phyloP scores from a whole-genome alignment of 1,140 invertebrate genomes.

The Solen grandis region DNA sequence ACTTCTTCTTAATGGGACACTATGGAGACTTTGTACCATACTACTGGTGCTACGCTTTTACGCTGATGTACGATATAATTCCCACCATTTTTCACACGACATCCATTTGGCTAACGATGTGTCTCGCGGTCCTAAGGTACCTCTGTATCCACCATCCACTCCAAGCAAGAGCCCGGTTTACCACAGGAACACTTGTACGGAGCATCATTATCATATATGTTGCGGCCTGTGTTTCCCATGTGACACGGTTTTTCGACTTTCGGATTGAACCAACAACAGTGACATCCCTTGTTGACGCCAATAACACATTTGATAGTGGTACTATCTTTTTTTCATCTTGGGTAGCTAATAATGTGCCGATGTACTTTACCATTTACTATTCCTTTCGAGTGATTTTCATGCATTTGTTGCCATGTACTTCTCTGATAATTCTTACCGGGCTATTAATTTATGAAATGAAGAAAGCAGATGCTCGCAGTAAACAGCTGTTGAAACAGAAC shows the following conservation, averaged over 20 bases:
- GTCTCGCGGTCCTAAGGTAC: constrained; percentile 91
- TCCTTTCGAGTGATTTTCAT: constrained; percentile 94
- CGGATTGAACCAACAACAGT: constrained; percentile 81
- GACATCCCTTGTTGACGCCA: constrained; percentile 85
- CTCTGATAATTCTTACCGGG: constrained; percentile 93
- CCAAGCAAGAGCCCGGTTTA: constrained; percentile 92
- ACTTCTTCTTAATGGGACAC: constrained; percentile 95
- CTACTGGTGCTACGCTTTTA: constrained; percentile 88
- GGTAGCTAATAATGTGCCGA: constrained; percentile 83
- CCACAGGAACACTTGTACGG: constrained; percentile 89
- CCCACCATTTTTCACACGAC: constrained; percentile 95
- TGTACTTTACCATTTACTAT: constrained; percentile 91
- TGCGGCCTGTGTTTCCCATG: constrained; percentile 89
- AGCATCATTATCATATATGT: constrained; percentile 89
- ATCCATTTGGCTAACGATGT: constrained; percentile 93
- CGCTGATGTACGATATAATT: constrained; percentile 81
- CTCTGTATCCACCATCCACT: constrained; percentile 95
- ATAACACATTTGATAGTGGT: constrained; percentile 71
- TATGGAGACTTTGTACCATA: constrained; percentile 83
- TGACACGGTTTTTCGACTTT: constrained; percentile 89
- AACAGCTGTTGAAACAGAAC: constrained; percentile 91
- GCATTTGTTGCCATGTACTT: constrained; percentile 92
- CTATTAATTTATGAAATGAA: constrained; percentile 92
- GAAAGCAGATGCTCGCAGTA: constrained; percentile 89
- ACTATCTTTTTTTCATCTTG: constrained; percentile 54